phyloP scores from a whole-genome alignment of 2,113 vertebrate genomes.

The Strix aluco region DNA sequence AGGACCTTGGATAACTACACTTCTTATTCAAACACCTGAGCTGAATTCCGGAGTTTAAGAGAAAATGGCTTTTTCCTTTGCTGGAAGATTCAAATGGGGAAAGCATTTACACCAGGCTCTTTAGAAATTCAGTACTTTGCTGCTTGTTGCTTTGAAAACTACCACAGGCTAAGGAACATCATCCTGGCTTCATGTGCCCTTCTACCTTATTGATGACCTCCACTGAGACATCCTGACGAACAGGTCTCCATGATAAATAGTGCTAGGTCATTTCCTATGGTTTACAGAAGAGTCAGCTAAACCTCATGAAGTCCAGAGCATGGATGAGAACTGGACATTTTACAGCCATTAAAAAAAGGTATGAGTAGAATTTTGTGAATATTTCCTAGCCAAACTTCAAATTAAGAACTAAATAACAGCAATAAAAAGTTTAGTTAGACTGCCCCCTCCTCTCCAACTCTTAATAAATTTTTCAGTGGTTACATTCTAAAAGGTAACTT shows the following conservation, averaged over 20 bases:
- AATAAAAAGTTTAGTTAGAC: neutral
- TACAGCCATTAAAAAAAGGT: neutral
- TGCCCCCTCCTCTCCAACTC: neutral
- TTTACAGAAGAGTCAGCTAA: neutral
- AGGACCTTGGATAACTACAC: neutral
- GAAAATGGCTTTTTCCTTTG: neutral
- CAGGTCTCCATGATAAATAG: rapidly evolving
- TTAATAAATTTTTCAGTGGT: neutral
- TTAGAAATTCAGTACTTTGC: neutral
- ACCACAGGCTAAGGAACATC: neutral
- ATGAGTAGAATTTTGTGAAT: neutral
- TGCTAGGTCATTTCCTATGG: rapidly evolving
- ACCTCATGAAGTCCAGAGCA: neutral
- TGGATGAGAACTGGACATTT: neutral
- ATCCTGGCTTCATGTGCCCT: rapidly evolving
- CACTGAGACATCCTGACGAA: neutral
- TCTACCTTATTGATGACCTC: neutral
- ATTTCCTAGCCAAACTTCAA: neutral
- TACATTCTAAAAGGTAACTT: neutral
- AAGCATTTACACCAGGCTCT: neutral
- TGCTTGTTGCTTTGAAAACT: neutral
- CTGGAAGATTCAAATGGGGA: neutral
- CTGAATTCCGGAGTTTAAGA: neutral
- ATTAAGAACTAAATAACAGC: neutral
- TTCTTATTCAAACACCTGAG: neutral